These are phyloP conservation scores for Myrmecobius fasciatus DNA, from an alignment of 2,113 vertebrate species.

Conservation along the genomic window DNA sequence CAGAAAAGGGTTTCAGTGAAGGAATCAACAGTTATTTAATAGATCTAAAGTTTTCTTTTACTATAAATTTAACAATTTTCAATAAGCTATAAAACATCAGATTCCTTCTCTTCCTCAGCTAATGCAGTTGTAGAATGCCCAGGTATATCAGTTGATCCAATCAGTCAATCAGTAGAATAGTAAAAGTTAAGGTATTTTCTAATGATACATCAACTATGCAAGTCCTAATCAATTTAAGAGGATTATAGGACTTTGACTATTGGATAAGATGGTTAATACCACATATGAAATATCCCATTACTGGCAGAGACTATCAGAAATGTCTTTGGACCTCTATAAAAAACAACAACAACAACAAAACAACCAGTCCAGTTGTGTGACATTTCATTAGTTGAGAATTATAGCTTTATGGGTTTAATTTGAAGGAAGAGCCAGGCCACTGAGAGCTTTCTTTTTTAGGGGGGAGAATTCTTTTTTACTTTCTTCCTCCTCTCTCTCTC, in stretches of 20 bases:
- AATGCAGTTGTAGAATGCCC: not conserved
- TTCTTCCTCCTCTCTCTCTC: no score
- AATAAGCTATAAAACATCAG: not conserved
- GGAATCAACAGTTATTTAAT: not conserved
- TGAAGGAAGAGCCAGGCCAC: not conserved
- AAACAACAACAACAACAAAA: no score
- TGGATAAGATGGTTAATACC: not conserved
- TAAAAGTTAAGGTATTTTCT: not conserved
- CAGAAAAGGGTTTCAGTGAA: not conserved
- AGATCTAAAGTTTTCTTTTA: no score
- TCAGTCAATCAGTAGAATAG: not conserved
- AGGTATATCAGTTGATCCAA: not conserved
- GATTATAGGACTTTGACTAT: not conserved
- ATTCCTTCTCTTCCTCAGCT: not conserved
- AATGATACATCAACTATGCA: not conserved
- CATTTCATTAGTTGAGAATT: not conserved
- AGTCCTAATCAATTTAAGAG: not conserved
- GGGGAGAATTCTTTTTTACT: no score
- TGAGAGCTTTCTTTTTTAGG: no score
- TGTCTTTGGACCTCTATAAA: not conserved
- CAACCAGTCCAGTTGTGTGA: not conserved
- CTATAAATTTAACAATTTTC: not conserved
- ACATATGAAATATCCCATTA: not conserved
- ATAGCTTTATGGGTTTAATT: not conserved
- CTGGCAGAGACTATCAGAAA: not conserved